These are phyloP conservation scores for Lanius collurio DNA, from an alignment of 2,113 vertebrate species.

Conservation along the genomic window DNA sequence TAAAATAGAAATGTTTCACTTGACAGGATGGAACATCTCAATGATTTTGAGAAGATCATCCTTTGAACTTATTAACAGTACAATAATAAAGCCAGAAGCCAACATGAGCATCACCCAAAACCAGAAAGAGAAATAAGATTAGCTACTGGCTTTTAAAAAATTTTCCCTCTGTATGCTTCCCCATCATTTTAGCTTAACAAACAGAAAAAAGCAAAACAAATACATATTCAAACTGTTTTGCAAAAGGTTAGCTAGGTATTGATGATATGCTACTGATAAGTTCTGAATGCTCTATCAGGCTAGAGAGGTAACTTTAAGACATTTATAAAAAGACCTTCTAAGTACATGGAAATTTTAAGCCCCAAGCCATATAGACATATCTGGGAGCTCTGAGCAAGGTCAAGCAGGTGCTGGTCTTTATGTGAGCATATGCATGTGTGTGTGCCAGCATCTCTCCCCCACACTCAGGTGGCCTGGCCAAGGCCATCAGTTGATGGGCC, in stretches of 20 bases:
- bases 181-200: not conserved
- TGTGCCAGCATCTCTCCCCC: not conserved
- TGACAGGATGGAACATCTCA: slow-evolving; percentile 3
- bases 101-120: not conserved
- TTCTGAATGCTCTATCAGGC: not conserved
- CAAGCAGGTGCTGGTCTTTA: not conserved
- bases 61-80: not conserved
- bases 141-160: not conserved
- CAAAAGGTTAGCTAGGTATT: not conserved
- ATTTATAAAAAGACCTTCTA: not conserved
- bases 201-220: not conserved
- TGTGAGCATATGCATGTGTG: rapidly evolving
- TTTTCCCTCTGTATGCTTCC: not conserved
- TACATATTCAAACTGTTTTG: not conserved
- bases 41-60: slow-evolving; percentile 1
- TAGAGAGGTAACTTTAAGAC: not conserved
- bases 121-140: not conserved
- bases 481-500: not conserved
- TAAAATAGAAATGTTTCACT: slow-evolving; percentile 50
- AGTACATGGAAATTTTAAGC: not conserved
- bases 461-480: not conserved
- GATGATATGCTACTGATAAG: not conserved
- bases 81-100: not conserved
- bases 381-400: not conserved
- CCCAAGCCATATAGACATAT: not conserved